Percentiles rank a stretch among this genome's conserved stretches.
phyloP scores from a whole-genome alignment of 2,888 invertebrate genomes.

The Melinaea menophilus region DNA sequence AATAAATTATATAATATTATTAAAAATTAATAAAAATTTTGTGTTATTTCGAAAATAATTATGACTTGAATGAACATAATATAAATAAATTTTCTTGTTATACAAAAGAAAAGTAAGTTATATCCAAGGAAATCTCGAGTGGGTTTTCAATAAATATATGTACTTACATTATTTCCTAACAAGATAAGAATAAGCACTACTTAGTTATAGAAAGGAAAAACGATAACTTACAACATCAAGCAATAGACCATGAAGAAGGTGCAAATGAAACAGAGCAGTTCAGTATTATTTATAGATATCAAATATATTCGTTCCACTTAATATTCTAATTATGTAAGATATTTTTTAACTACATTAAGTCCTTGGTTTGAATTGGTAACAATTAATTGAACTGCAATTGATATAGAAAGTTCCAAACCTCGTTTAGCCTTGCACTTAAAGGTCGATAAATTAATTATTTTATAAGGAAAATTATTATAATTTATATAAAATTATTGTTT shows the following conservation, averaged over 20 bases:
- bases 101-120: not conserved
- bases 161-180: constrained; percentile 13
- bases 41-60: not conserved
- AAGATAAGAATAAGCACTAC: constrained; percentile 19
- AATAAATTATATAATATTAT: too few species aligned
- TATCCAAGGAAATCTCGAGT: not conserved
- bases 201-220: constrained; percentile 45
- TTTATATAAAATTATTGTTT: not conserved
- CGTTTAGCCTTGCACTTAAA: constrained; percentile 1
- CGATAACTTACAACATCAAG: constrained; percentile 52
- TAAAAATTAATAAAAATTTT: too few species aligned
- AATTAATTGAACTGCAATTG: too few species aligned
- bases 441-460: not conserved
- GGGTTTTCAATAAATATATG: constrained; percentile 6
- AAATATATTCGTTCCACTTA: constrained; percentile 3
- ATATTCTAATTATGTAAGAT: not conserved
- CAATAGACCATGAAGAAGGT: constrained; percentile 57
- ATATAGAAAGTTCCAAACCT: not conserved
- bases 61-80: not conserved
- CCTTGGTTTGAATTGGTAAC: too few species aligned
- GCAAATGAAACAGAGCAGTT: constrained; percentile 32
- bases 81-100: not conserved
- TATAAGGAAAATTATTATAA: not conserved
- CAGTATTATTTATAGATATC: constrained; percentile 22
- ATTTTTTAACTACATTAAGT: too few species aligned